A percentile compares a stretch with the other conserved stretches of the same genome.
Conservation (phyloP, 2,888 invertebrate genomes). For the Anthoptus insignis region DNA sequence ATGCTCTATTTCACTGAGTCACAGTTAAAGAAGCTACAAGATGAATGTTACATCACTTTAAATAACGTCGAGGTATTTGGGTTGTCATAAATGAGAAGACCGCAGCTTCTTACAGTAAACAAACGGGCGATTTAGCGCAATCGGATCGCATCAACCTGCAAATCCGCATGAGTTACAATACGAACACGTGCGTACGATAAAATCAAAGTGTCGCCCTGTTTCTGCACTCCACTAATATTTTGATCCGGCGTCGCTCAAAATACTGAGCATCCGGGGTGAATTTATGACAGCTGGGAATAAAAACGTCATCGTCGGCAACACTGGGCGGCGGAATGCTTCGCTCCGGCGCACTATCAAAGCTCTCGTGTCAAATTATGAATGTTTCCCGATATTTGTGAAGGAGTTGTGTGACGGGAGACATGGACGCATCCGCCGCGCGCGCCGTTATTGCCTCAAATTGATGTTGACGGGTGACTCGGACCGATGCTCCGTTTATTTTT, state of each 20-base stretch:
- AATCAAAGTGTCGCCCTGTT: conserved; percentile 60
- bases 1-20: conserved; percentile 26
- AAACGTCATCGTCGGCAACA: conserved; percentile 74
- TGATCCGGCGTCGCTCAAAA: conserved; percentile 67
- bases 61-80: conserved; percentile 23
- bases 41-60: conserved; percentile 27
- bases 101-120: conserved; percentile 46
- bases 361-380: conserved; percentile 77
- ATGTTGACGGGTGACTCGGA: conserved; percentile 54
- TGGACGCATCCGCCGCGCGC: conserved; percentile 69
- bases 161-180: conserved; percentile 52
- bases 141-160: conserved; percentile 62
- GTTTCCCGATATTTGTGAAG: conserved; percentile 80
- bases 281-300: conserved; percentile 73
- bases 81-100: not conserved
- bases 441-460: conserved; percentile 58
- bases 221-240: conserved; percentile 63
- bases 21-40: conserved; percentile 26
- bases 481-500: conserved; percentile 63
- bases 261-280: conserved; percentile 72
- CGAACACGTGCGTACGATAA: conserved; percentile 73
- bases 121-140: conserved; percentile 59
- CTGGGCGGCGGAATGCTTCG: conserved; percentile 56
- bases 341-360: conserved; percentile 69
- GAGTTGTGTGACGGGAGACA: conserved; percentile 79